A percentile compares a stretch with the other conserved stretches of the same genome.
Conservation (phyloP, 2,797 vertebrate species). For the Menidia menidia region DNA sequence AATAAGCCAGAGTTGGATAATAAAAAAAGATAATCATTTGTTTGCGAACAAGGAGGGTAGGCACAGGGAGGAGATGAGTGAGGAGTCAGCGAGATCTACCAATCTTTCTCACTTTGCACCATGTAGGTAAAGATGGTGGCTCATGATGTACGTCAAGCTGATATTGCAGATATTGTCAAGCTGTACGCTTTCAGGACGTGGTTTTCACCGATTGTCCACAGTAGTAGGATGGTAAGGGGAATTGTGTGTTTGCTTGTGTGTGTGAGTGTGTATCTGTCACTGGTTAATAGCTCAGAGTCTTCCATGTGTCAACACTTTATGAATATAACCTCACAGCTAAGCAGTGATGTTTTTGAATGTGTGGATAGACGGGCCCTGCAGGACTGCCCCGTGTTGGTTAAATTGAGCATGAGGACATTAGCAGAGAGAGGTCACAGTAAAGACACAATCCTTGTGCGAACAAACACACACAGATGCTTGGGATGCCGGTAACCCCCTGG, state of each 20-base stretch:
- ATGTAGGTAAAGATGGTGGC: conserved; percentile 56
- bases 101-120: conserved; percentile 28
- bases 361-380: conserved; percentile 48
- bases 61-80: conserved; percentile 35
- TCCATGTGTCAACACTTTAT: conserved; percentile 41
- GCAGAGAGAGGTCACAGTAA: conserved; percentile 61
- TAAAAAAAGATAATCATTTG: conserved; percentile 40
- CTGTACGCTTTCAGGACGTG: conserved; percentile 55
- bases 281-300: conserved; percentile 23
- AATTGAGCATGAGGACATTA: conserved; percentile 61
- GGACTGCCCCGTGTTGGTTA: conserved; percentile 41
- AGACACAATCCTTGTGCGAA: conserved; percentile 12
- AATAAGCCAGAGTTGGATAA: conserved; percentile 53
- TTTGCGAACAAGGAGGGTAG: conserved; percentile 43
- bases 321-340: conserved; percentile 46
- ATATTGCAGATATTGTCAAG: conserved; percentile 36
- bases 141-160: conserved; percentile 19
- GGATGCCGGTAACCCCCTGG: conserved; percentile 65
- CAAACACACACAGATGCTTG: conserved; percentile 53
- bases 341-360: conserved; percentile 41
- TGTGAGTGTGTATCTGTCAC: conserved; percentile 5
- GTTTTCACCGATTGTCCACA: conserved; percentile 47
- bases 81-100: conserved; percentile 29
- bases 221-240: conserved; percentile 18
- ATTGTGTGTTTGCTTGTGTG: conserved; percentile 16